Evolutionary conservation across 2,797 vertebrate species (phyloP), one percentile per base, ranked within the genome.

Genomic region (Poeciliopsis paucimaculata): DNA sequence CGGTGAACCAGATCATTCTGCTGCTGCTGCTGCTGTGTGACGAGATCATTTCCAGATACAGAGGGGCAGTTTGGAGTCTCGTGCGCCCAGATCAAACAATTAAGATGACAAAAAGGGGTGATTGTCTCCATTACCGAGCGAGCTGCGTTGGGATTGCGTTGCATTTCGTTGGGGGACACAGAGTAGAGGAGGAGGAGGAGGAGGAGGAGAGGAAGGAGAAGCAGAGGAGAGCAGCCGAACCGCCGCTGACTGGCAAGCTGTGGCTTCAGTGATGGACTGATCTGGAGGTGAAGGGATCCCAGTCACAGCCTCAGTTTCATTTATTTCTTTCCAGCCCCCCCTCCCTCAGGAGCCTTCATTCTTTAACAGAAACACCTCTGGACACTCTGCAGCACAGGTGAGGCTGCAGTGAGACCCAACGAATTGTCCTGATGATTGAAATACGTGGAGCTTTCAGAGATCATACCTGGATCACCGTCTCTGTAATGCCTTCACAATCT

Each of bases 81-180:
- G 79, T 78, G 86, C 79, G 90, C 88, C 78, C 89, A 49, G 85
- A 84, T 49, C 88, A 87, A 86, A 87, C 88, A 89, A 88, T 80
- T 91, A 94, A 94, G 88, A 95, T 95, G 94, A 93, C 90, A 90
- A 92, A 82, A 88, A 79, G 51, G 77, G 84, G 80, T 80, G 90
- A 89, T 87, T 81, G 13, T 90, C 83, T 81, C 85, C 76, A 90
- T 93, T 91, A 87, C 92, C 85, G 87, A 88, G 87, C 91, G 89
- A 90, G 86, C 91, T 82, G 87, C 85, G 66, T 84, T 77, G 87
- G 89, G 85, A 92, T 87, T 77, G 83, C 89, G 90, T 91, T 90
- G 78, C 43, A 78, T 53, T 86, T 92, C 93, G 92, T 92, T 87
- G 92, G 88, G 84, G 88, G 84, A 88, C 76, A 89, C 86, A 87